Percentiles rank a stretch among this genome's conserved stretches.
Evolutionary conservation across 2,113 vertebrate species (phyloP).

Genomic region (Sialia sialis): DNA sequence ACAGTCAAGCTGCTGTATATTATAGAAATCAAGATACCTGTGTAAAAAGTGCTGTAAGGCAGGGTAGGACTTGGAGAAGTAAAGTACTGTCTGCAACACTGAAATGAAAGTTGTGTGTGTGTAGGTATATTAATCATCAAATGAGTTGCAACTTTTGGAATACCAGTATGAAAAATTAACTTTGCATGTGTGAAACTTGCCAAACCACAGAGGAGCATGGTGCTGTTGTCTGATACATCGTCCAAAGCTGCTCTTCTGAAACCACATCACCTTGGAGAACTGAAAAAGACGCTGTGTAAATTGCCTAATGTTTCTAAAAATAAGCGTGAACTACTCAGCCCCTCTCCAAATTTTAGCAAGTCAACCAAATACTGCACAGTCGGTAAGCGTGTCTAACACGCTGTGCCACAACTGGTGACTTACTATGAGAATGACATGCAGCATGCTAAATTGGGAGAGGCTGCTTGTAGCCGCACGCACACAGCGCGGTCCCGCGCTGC

Average conservation of each 20-base stretch:
- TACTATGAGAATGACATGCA: neutral
- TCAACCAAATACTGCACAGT: neutral
- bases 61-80: neutral
- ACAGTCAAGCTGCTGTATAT: neutral
- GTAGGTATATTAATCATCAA: neutral
- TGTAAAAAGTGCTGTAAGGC: neutral
- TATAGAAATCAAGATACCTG: neutral
- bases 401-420: neutral
- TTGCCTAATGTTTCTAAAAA: slow-evolving; percentile 17
- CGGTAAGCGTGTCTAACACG: neutral
- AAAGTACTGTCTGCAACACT: neutral
- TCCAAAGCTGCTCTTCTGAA: neutral
- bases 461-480: neutral
- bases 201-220: neutral
- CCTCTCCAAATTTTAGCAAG: slow-evolving; percentile 1
- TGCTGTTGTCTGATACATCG: neutral
- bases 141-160: neutral
- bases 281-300: neutral
- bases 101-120: neutral
- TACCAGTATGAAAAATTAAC: neutral
- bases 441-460: neutral
- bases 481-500: neutral
- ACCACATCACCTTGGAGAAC: neutral
- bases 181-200: neutral
- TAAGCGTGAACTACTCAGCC: neutral